A percentile compares a stretch with the other conserved stretches of the same genome.
phyloP scores from a whole-genome alignment of 2,888 invertebrate species.

The Pilophorus perplexus region DNA sequence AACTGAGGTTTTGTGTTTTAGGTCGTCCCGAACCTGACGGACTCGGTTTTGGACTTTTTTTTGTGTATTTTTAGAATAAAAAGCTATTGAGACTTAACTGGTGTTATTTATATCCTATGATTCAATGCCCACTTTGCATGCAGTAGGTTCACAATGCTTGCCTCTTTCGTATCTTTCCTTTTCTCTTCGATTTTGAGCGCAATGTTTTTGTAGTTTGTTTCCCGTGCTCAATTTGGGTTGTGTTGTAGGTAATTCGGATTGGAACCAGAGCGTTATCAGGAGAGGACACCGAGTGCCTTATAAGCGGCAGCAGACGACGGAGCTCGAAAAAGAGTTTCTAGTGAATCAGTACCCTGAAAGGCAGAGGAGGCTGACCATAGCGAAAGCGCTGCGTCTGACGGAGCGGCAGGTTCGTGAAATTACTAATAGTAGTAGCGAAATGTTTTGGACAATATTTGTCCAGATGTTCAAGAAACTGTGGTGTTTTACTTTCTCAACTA shows the following conservation, averaged over 20 bases:
- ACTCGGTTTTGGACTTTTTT: conserved; percentile 26
- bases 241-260: conserved; percentile 39
- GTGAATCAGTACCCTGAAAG: conserved; percentile 48
- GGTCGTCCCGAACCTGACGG: conserved; percentile 15
- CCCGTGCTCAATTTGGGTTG: background rate
- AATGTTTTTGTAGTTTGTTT: background rate
- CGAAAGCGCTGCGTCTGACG: conserved; percentile 46
- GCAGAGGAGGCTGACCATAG: conserved; percentile 46
- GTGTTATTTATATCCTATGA: conserved; percentile 38
- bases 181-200: no score
- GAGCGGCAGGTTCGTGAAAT: conserved; percentile 45
- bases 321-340: conserved; percentile 48
- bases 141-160: conserved; percentile 23
- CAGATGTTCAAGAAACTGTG: no score
- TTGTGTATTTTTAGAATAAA: conserved; percentile 35
- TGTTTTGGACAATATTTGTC: no score
- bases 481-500: no score
- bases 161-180: background rate
- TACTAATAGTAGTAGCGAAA: no score
- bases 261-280: conserved; percentile 44
- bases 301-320: conserved; percentile 47
- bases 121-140: conserved; percentile 34
- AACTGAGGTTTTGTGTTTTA: conserved; percentile 31
- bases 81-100: conserved; percentile 14
- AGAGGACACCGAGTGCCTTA: conserved; percentile 48